Evolutionary conservation across 2,113 vertebrate genomes (phyloP).

Genomic region (Camarhynchus parvulus): DNA sequence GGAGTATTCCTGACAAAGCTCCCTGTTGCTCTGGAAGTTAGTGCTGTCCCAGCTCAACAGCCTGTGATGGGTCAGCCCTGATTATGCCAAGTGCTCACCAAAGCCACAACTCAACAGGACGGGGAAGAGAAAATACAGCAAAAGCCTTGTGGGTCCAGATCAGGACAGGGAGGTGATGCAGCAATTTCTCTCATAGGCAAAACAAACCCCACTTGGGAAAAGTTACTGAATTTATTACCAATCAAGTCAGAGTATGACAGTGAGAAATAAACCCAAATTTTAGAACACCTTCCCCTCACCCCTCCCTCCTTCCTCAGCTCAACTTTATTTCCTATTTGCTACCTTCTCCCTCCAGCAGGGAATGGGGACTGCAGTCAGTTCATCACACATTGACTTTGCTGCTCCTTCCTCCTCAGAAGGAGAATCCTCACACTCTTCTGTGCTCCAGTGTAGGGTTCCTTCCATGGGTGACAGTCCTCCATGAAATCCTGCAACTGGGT

Average conservation of each 20-base stretch:
- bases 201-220: not conserved
- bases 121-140: not conserved
- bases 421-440: not conserved
- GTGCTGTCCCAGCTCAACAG: not conserved
- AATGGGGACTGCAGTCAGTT: accelerated
- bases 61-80: not conserved
- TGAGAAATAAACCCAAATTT: not conserved
- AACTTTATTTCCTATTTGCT: not conserved
- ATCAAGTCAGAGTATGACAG: not conserved
- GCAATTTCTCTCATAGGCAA: not conserved
- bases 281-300: not conserved
- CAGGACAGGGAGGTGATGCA: not conserved
- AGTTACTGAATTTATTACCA: not conserved
- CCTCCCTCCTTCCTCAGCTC: not conserved
- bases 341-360: not conserved
- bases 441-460: accelerated
- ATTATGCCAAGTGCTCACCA: not conserved
- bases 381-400: not conserved
- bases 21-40: not conserved
- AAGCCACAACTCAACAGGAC: not conserved
- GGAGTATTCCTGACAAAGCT: not conserved
- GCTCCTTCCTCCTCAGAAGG: not conserved
- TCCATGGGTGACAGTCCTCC: not conserved
- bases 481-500: not conserved
- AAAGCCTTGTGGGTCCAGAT: accelerated